Conservation (phyloP, 2,797 vertebrate genomes). For the Peromyscus attwateri region DNA sequence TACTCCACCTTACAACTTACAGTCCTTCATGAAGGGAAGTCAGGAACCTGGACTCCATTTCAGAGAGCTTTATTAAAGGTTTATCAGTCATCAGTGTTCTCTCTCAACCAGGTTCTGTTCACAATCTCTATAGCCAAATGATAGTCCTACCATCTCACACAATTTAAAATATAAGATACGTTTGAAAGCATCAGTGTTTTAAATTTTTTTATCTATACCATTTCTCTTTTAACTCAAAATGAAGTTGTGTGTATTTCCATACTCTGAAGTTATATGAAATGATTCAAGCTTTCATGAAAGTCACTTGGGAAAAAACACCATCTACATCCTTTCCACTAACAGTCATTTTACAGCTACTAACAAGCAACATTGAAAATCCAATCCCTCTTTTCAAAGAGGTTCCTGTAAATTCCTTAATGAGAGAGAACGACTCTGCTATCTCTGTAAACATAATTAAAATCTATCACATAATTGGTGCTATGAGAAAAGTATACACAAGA, state of each 20-base stretch:
- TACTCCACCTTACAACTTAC: background rate
- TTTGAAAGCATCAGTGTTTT: background rate
- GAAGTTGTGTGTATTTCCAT: background rate
- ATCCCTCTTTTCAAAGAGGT: background rate
- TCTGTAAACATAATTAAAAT: constrained; percentile 8
- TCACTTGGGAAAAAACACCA: background rate
- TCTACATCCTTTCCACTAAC: background rate
- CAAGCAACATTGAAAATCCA: background rate
- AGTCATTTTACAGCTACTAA: constrained; percentile 17
- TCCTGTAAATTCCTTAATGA: background rate
- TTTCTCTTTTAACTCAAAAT: constrained; percentile 35
- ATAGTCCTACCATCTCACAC: background rate
- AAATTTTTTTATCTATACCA: constrained; percentile 21
- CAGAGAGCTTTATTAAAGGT: background rate
- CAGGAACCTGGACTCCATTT: no score
- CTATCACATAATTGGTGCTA: background rate
- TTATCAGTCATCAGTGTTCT: background rate
- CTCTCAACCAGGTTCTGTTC: background rate
- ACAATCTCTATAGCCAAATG: background rate
- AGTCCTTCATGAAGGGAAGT: background rate
- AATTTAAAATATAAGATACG: constrained; percentile 38
- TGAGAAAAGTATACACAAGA: constrained; percentile 22
- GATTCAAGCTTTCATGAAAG: background rate
- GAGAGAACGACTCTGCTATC: background rate
- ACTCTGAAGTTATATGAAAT: background rate